phyloP scores from a whole-genome alignment of 2,113 vertebrate genomes.

The Pseudopodoces humilis region DNA sequence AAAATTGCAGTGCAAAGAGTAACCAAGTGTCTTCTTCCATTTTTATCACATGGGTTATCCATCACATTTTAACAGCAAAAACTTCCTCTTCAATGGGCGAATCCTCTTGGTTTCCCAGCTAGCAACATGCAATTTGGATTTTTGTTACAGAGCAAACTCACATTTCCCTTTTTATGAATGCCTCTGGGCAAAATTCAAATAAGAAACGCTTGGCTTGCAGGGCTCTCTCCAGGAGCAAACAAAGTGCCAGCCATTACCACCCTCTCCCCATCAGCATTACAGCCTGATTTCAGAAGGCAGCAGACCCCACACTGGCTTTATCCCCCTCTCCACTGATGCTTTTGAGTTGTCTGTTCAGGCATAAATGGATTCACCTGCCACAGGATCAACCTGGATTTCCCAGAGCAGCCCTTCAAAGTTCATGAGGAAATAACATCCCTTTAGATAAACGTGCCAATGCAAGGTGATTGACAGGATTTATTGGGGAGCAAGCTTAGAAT shows the following conservation, averaged over 20 bases:
- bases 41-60: background rate
- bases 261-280: background rate
- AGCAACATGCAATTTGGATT: background rate
- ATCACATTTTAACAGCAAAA: background rate
- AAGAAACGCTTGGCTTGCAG: background rate
- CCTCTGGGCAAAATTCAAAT: background rate
- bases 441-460: background rate
- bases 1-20: background rate
- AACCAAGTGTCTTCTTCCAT: background rate
- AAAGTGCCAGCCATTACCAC: background rate
- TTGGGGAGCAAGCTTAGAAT: rapidly evolving
- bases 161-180: background rate
- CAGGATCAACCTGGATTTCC: background rate
- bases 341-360: background rate
- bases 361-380: background rate
- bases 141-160: background rate
- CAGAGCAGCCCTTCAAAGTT: background rate
- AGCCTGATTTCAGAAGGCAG: background rate
- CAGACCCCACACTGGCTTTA: background rate
- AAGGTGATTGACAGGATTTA: rapidly evolving
- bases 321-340: background rate
- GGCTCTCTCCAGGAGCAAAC: background rate
- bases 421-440: background rate
- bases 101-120: background rate
- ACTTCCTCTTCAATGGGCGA: background rate